Percentiles rank a stretch among this genome's conserved stretches.
phyloP scores from a whole-genome alignment of 2,888 invertebrate genomes.

The Zonitis immaculata region DNA sequence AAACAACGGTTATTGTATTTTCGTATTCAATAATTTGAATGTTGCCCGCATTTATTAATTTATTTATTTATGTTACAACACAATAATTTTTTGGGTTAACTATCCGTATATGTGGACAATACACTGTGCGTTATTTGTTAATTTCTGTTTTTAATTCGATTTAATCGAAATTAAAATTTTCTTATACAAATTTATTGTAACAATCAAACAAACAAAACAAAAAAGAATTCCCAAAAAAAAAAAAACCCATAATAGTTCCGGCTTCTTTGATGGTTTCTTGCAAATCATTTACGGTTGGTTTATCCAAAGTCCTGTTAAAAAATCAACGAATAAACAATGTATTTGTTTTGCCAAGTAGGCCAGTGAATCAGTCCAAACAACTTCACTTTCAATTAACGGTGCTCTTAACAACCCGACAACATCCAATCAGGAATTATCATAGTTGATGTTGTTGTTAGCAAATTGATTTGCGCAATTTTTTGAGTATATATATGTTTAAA shows the following conservation, averaged over 20 bases:
- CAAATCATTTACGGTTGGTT: background rate
- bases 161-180: no score
- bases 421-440: background rate
- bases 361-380: conserved; percentile 41
- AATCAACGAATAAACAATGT: conserved; percentile 19
- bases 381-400: conserved; percentile 46
- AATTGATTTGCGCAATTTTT: background rate
- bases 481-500: background rate
- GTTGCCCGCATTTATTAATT: conserved; percentile 26
- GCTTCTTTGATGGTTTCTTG: background rate
- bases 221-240: background rate
- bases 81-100: conserved; percentile 21
- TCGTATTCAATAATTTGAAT: background rate
- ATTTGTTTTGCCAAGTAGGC: conserved; percentile 36
- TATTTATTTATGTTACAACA: conserved; percentile 19
- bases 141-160: no score
- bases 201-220: no score
- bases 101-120: conserved; percentile 10
- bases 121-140: background rate
- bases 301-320: background rate
- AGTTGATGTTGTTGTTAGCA: background rate
- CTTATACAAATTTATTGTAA: no score
- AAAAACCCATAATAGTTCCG: background rate
- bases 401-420: conserved; percentile 12
- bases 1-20: background rate